Base-by-base conservation (phyloP, 2,797 vertebrate species). In the Garrulus glandarius region DNA sequence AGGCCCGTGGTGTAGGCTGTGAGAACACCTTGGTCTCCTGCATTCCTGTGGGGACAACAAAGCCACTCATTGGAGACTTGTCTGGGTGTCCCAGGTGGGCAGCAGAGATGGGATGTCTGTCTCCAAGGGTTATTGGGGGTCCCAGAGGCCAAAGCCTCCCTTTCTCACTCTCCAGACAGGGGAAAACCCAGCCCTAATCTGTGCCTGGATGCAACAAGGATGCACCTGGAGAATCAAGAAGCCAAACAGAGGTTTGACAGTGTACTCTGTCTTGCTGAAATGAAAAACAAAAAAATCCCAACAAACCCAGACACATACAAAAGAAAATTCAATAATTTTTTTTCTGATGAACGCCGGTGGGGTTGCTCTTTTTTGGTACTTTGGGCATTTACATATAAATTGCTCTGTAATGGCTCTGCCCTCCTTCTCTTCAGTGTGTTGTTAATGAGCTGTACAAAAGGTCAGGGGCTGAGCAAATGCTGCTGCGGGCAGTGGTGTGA, bases 381-480 rank as follows among this genome's bases (percentile, higher is more conserved):
- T 96, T 61, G 80, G 36, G 82, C 96, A 98, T 98, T 98, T 98
- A 96, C 98, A 98, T 98, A 97, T 97, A 98, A 97, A 98, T 98
- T 98, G 96, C 89, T 97, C 82, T 87, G 67, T 97, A 98, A 97
- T 96, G 84, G 91, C 84, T 97, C 91, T 97, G 95, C 93, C 93
- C 95, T 97, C 96, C 88, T 96, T 96, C 96, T 97, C 97, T 91
- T 94, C 84, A 63, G 93, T 23, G 57, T 93, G 94, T 56, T 94
- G 92, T 94, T 97, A 98, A 98, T 93, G 97, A 97, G 94, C 93
- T 96, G 96, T 56, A 94, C 93, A 75, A 95, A 97, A 95, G 95
- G 96, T 97, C 91, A 91, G 46, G 56, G 95, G 85, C 93, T 94
- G 59, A 92, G 83, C 79, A 47, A 92, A 71, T 10, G 70, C 89